Evolutionary conservation across 2,797 vertebrate genomes (phyloP).

Genomic region (Amblyraja radiata): DNA sequence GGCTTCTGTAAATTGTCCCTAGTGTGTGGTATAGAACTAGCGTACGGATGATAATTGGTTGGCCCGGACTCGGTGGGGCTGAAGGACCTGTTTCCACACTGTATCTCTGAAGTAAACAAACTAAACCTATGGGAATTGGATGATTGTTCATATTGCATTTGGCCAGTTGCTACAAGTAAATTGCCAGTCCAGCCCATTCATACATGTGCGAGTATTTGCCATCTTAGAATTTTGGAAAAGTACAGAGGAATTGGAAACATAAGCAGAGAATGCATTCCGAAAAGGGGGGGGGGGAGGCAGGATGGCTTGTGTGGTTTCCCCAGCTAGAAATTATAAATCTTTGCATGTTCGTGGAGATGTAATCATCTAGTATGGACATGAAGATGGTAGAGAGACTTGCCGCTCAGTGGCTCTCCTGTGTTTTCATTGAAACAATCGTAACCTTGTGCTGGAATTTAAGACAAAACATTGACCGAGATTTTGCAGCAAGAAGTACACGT

Average conservation of each 20-base stretch:
- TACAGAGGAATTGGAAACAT: background rate
- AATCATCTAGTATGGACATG: background rate
- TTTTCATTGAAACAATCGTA: background rate
- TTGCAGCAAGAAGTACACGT: background rate
- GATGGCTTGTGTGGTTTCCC: background rate
- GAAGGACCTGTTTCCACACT: too few relatives aligned
- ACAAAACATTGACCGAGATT: background rate
- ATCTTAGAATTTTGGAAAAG: background rate
- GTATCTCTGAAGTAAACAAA: too few relatives aligned
- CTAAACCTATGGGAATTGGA: background rate
- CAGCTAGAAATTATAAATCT: background rate
- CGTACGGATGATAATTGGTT: too few relatives aligned
- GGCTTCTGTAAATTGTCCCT: too few relatives aligned
- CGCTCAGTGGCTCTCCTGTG: background rate
- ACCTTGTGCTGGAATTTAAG: background rate
- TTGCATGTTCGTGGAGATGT: background rate
- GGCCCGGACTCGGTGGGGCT: too few relatives aligned
- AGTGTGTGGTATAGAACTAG: too few relatives aligned
- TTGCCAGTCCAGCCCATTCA: background rate
- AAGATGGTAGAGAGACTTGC: background rate
- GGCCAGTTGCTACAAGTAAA: background rate
- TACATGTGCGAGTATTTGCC: background rate
- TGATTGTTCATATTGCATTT: background rate
- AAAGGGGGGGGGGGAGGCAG: background rate
- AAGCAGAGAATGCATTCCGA: background rate